Conservation (phyloP, 2,797 vertebrate genomes). For the Sylvia borin region DNA sequence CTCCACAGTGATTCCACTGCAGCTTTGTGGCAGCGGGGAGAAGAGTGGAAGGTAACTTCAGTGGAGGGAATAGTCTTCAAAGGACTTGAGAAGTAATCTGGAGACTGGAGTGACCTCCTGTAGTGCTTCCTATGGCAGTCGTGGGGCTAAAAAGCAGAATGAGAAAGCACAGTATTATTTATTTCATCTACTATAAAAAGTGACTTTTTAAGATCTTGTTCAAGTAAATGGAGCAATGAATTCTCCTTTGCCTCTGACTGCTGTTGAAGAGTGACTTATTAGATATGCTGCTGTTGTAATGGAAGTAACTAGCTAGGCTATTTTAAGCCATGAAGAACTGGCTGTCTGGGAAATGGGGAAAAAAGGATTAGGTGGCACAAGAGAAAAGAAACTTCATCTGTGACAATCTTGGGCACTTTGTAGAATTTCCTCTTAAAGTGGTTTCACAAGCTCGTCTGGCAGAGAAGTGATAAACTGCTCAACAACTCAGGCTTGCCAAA, state of each 20-base stretch:
- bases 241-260: constrained; percentile 13
- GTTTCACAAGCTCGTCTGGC: constrained; percentile 38
- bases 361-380: not conserved
- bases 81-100: not conserved
- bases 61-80: not conserved
- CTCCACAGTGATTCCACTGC: not conserved
- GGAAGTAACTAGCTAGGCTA: not conserved
- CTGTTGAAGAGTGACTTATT: not conserved
- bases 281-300: constrained; percentile 2
- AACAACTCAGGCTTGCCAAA: constrained; percentile 2
- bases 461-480: constrained; percentile 48
- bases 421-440: constrained; percentile 11
- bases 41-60: not conserved
- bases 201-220: not conserved
- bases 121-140: not conserved
- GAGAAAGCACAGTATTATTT: not conserved
- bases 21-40: not conserved
- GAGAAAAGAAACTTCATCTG: constrained; percentile 11
- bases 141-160: not conserved
- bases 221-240: not conserved
- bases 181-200: not conserved
- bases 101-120: not conserved
- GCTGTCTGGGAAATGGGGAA: not conserved
- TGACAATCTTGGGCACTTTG: not conserved
- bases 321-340: constrained; percentile 11